Evolutionary conservation across 2,797 vertebrate genomes (phyloP).

Genomic region (Mormyrops boulengeri): DNA sequence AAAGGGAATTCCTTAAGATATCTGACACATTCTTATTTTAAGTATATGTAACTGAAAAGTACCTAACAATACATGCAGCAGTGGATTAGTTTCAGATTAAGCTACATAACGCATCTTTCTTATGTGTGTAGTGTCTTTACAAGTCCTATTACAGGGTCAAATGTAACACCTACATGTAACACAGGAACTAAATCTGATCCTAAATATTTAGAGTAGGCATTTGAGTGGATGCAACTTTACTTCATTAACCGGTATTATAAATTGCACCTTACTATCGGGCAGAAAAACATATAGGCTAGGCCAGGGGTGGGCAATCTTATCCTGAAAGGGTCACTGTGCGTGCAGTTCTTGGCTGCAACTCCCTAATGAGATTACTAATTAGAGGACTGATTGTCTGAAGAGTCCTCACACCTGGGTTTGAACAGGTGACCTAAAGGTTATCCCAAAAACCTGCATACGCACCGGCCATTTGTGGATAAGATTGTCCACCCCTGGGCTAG

Average conservation of each 20-base stretch:
- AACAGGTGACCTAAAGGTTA: too few species aligned
- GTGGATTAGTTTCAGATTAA: not conserved
- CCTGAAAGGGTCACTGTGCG: too few species aligned
- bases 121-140: not conserved
- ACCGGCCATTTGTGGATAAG: too few species aligned
- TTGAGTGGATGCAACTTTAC: not conserved
- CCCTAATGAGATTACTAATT: too few species aligned
- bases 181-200: not conserved
- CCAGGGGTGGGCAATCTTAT: too few species aligned
- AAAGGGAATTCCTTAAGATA: not conserved
- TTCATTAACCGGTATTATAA: not conserved
- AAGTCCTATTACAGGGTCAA: not conserved
- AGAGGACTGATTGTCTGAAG: too few species aligned
- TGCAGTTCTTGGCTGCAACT: too few species aligned
- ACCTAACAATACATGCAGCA: not conserved
- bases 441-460: too few species aligned
- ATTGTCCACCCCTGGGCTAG: not conserved
- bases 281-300: not conserved
- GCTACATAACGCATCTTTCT: not conserved
- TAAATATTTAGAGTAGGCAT: not conserved
- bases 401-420: too few species aligned
- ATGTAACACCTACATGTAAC: not conserved
- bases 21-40: not conserved
- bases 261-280: not conserved
- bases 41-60: not conserved